A percentile compares a stretch with the other conserved stretches of the same genome.
phyloP scores from a whole-genome alignment of 2,797 vertebrate species.

The Limosa lapponica region DNA sequence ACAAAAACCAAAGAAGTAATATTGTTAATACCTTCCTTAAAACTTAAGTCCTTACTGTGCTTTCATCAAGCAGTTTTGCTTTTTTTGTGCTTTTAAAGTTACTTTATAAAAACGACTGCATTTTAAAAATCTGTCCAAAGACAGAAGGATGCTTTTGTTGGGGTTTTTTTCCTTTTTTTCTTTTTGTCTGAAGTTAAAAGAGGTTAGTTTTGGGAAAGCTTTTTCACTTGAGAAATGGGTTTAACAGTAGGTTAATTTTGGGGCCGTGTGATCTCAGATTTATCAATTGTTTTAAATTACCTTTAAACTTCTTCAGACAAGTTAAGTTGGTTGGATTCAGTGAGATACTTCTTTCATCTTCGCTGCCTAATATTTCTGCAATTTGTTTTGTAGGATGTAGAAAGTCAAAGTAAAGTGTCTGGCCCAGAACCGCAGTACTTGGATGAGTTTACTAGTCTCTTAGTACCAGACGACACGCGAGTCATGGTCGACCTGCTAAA shows the following conservation, averaged over 20 bases:
- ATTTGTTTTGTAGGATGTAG: conserved; percentile 86
- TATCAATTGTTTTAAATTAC: not conserved
- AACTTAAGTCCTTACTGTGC: not conserved
- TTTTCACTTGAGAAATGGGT: not conserved
- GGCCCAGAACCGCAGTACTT: conserved; percentile 94
- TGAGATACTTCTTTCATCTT: not conserved
- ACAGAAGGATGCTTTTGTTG: not conserved
- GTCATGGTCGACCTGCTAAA: conserved; percentile 97
- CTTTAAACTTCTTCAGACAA: not conserved
- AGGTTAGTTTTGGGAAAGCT: not conserved
- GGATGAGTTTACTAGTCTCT: conserved; percentile 95
- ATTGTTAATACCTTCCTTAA: not conserved
- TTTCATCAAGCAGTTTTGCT: not conserved
- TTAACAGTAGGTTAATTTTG: not conserved
- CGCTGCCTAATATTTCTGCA: not conserved
- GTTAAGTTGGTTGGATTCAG: not conserved
- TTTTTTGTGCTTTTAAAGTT: not conserved
- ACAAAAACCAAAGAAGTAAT: conserved; percentile 96
- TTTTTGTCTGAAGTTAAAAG: not conserved
- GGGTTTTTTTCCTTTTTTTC: too few species aligned
- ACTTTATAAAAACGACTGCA: not conserved
- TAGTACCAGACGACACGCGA: conserved; percentile 93
- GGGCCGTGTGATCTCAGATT: not conserved
- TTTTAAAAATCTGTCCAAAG: not conserved
- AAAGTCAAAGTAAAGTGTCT: conserved; percentile 90